Conservation (phyloP, 2,797 vertebrate genomes). For the Chelon auratus region DNA sequence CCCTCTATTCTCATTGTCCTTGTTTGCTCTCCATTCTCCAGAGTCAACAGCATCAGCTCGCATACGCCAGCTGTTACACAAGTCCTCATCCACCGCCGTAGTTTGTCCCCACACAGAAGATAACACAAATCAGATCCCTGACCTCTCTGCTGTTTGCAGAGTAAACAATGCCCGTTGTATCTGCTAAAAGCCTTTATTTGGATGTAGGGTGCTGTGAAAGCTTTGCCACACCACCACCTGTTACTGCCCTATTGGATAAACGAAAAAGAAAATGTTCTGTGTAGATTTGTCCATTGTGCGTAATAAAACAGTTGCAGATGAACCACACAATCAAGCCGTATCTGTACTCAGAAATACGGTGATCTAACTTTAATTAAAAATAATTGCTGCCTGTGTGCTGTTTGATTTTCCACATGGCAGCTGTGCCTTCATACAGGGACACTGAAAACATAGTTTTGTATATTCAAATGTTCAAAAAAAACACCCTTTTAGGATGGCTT, state of each 20-base stretch:
- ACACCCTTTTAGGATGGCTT: not conserved
- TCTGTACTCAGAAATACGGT: not conserved
- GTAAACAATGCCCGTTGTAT: constrained; percentile 63
- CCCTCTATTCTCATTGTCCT: constrained; percentile 58
- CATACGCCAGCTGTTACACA: constrained; percentile 76
- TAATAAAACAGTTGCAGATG: constrained; percentile 13
- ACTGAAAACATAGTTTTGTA: not conserved
- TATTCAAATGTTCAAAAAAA: not conserved
- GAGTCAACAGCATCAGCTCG: constrained; percentile 72
- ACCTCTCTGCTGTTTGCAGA: constrained; percentile 64
- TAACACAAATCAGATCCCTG: constrained; percentile 71
- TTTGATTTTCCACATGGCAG: not conserved
- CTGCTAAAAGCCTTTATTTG: constrained; percentile 61
- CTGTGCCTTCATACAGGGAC: not conserved
- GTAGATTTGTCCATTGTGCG: constrained; percentile 3
- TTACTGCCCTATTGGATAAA: constrained; percentile 51
- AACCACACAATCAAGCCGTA: not conserved
- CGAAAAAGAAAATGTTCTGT: constrained; percentile 25
- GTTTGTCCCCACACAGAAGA: constrained; percentile 45
- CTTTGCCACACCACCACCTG: constrained; percentile 51
- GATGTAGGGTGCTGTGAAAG: constrained; percentile 45
- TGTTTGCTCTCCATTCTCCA: constrained; percentile 78
- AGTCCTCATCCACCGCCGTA: constrained; percentile 33
- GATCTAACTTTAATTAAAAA: not conserved
- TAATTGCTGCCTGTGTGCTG: not conserved